These are phyloP conservation scores for Clarias batrachus DNA, from an alignment of 2,113 vertebrate genomes.

Conservation along the genomic window DNA sequence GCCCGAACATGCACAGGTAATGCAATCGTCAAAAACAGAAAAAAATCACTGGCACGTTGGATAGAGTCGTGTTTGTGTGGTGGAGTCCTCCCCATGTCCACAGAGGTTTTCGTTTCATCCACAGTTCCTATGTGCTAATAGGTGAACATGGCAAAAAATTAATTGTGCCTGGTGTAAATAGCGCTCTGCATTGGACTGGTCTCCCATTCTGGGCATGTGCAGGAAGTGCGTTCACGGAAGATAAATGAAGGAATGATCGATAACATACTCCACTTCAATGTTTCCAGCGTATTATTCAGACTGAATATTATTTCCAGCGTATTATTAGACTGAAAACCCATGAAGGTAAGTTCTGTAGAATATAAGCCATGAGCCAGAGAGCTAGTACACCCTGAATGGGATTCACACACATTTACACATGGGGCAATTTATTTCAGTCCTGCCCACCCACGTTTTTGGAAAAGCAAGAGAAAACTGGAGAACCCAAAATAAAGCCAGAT, in stretches of 20 bases:
- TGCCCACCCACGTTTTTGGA: background rate
- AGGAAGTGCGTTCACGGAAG: too few relatives aligned
- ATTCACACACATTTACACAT: background rate
- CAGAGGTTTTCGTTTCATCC: background rate
- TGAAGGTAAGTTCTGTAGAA: too few relatives aligned
- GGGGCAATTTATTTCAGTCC: background rate
- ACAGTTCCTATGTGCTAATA: background rate
- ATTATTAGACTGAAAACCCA: too few relatives aligned
- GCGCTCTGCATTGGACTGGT: background rate
- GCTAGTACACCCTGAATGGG: background rate
- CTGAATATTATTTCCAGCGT: too few relatives aligned
- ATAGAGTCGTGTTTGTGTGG: background rate
- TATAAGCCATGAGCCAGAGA: background rate
- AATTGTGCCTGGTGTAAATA: background rate
- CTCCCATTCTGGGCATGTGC: too few relatives aligned
- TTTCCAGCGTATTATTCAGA: too few relatives aligned
- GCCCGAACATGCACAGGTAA: constrained; percentile 88
- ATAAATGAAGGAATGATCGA: too few relatives aligned
- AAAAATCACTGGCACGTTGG: background rate
- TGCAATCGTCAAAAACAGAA: background rate
- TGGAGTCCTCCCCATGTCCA: background rate
- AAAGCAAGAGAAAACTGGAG: background rate
- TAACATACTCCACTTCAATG: too few relatives aligned
- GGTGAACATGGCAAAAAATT: background rate
- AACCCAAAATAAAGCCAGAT: background rate